Evolutionary conservation across 2,113 vertebrate genomes (phyloP), one percentile per base, ranked within the genome.

Genomic region (Ophthalmolycus amberensis): DNA sequence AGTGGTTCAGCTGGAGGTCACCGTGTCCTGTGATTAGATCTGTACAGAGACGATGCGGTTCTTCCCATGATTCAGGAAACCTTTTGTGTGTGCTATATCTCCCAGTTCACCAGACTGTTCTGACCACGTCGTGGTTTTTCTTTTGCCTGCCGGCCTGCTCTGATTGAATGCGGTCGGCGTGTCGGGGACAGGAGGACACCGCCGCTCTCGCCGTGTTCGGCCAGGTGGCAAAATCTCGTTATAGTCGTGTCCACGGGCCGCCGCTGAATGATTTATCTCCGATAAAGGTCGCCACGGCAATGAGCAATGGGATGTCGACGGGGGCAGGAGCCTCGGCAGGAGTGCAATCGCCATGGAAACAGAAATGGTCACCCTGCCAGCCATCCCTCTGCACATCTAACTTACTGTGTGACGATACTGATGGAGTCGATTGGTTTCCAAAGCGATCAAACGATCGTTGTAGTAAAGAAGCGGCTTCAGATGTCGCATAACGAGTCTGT

Each of bases 281-380:
- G 58, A 38, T 79, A 88, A 89, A 91, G 90, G 92, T 92, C 77
- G 44, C 80, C 77, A 29, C 54, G 18, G 84, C 76, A 27, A 65
- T 58, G 75, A 70, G 79, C 67, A 48, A 83, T 77, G 75, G 73
- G 65, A 11, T 37, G 77, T 48, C 52, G 8, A 50, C 34, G 9
- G 66, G 74, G 59, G 32, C 16, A 10, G 66, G 38, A 64, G 76
- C 64, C 71, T 63, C 8, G 2, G 48, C 54, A 58, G 6, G 15
- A 68, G 58, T 9, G 18, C 38, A 64, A 64, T 90, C 78, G 20
- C 82, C 83, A 88, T 86, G 86, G 84, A 54, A 86, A 86, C 86
- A 34, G 27, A 12, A 50, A 32, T 4, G 16, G 44, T 50, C 25
- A 20, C 27, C 44, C 16, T 50, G 44, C 44, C 27, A 3, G 42